A percentile compares a stretch with the other conserved stretches of the same genome.
These are phyloP conservation scores for Lithobates sylvaticus DNA, from an alignment of 2,797 vertebrate genomes.

Conservation along the genomic window DNA sequence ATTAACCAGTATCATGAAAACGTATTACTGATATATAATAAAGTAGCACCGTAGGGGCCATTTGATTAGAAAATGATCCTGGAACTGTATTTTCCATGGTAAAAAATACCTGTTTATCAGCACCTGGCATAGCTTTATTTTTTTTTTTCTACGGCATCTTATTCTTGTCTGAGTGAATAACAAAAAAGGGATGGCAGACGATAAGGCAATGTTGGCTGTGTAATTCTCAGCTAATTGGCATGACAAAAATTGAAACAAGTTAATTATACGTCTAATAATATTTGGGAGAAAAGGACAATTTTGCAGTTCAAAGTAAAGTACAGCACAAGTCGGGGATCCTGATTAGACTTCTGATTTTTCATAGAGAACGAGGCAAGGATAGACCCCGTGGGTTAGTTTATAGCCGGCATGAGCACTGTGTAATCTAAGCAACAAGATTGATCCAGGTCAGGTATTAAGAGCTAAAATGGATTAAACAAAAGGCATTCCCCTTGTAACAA, in stretches of 20 bases:
- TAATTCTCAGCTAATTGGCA: constrained; percentile 39
- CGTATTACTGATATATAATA: background rate
- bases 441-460: constrained; percentile 83
- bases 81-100: background rate
- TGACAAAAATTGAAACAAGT: constrained; percentile 31
- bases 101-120: background rate
- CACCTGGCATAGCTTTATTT: background rate
- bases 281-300: constrained; percentile 66
- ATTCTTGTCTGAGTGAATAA: background rate
- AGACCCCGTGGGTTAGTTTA: constrained; percentile 71
- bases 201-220: constrained; percentile 16
- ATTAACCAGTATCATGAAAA: background rate
- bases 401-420: constrained; percentile 72
- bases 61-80: background rate
- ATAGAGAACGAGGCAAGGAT: constrained; percentile 64
- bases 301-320: constrained; percentile 70
- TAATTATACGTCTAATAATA: constrained; percentile 44
- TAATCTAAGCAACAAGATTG: constrained; percentile 81
- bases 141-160: too few relatives aligned
- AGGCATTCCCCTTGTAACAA: constrained; percentile 80
- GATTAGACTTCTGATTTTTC: constrained; percentile 72
- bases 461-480: constrained; percentile 86
- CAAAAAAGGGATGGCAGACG: background rate
- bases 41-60: background rate
- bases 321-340: constrained; percentile 66